Evolutionary conservation across 2,888 invertebrate genomes (phyloP), one percentile per base, ranked within the genome.

Genomic region (Aromia moschata): DNA sequence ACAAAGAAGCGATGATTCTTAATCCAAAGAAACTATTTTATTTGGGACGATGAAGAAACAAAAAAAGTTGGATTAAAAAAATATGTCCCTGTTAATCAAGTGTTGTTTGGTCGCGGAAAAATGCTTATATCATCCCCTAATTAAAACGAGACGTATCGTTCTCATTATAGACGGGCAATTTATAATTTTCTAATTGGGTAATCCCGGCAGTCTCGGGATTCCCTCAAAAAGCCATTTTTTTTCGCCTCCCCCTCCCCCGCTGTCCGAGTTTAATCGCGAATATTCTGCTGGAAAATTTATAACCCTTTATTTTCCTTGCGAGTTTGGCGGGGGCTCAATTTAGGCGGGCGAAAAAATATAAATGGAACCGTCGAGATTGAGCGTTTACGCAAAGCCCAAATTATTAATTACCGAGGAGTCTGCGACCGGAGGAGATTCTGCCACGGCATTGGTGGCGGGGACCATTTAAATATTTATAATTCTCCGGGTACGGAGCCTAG

Each of bases 291-390:
- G 38, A 3, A 33, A 38, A 49, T 49, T 37, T 49, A 49, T 49
- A 49, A 49, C 49, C 49, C 49, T 38, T 49, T 49, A 49, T 49
- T 49, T 49, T 38, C 49, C 25, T 49, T 25, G 38, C 49, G 16
- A 37, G 37, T 47, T 37, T 7, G 37, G 2, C 18, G 37, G 14
- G 11, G 14, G 17, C 18, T 33, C 33, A 11, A 37, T 12, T 15
- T 36, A 14, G 49, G n/a, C 49, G 49, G 11, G n/a, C n/a, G 12
- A 18, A 12, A 38, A 49, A 49, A 49, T 36, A 41, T 20, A 47
- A 47, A 47, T 18, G 47, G 18, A 17, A 47, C 25, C 7, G 38
- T 12, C 38, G 30, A 38, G 38, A 33, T 40, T 38, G 16, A 20
- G 15, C 38, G 49, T 37, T 49, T 49, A 49, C 20, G 25, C 38